These are phyloP conservation scores for Turritopsis dohrnii DNA, from an alignment of 30 jellyfish, hydroid and myxozoan species.

Conservation along the genomic window DNA sequence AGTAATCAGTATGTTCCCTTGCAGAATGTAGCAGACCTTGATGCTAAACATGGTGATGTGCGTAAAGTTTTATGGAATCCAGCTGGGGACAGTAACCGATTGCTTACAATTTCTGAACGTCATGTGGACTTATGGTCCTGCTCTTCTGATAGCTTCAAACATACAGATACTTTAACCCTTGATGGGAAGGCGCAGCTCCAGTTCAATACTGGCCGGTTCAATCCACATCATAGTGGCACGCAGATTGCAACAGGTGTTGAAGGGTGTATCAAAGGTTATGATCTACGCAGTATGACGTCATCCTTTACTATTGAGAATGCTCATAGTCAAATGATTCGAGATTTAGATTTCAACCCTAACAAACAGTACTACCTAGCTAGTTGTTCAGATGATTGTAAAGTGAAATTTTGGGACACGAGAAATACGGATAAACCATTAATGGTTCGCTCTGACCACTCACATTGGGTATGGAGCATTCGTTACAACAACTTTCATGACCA, in stretches of 20 bases:
- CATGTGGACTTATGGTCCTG: constrained; percentile 72
- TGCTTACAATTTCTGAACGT: constrained; percentile 72
- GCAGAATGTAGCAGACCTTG: constrained; percentile 57
- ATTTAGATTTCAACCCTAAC: constrained; percentile 89
- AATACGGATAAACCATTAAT: constrained; percentile 59
- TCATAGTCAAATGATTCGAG: constrained; percentile 89
- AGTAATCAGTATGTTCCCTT: constrained; percentile 35
- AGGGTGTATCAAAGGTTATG: constrained; percentile 78
- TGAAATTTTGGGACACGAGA: constrained; percentile 92
- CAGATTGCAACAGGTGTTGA: constrained; percentile 89
- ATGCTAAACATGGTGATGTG: constrained; percentile 65
- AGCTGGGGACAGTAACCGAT: constrained; percentile 59
- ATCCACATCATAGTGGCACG: constrained; percentile 92
- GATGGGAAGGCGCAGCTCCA: constrained; percentile 85
- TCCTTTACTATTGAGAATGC: constrained; percentile 69
- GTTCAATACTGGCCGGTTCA: constrained; percentile 65
- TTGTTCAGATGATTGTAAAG: constrained; percentile 96
- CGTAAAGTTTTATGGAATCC: constrained; percentile 85
- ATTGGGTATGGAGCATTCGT: constrained; percentile 99
- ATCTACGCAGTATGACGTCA: constrained; percentile 52
- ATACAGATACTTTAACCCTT: constrained; percentile 46
- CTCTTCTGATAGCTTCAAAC: constrained; percentile 47
- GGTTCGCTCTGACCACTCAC: constrained; percentile 92
- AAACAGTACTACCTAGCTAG: constrained; percentile 78
- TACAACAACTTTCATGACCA: constrained; percentile 95